phyloP scores from a whole-genome alignment of 2,888 invertebrate species.

The Temnothorax ravouxi region DNA sequence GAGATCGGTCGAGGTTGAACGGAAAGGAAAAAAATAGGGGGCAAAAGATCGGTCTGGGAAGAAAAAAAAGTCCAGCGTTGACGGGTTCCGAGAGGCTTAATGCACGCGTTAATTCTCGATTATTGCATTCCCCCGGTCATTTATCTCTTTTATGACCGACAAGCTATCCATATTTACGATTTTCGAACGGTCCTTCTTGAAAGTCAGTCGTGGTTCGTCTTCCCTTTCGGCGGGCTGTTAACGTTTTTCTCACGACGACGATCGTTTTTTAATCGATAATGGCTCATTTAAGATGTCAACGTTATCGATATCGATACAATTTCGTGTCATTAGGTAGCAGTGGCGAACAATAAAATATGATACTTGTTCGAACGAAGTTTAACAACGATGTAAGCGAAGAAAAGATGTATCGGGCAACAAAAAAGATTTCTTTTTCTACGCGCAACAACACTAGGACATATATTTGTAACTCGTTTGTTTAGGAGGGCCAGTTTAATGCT shows the following conservation, averaged over 20 bases:
- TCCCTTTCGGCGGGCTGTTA: conserved; percentile 45
- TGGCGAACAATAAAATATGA: conserved; percentile 12
- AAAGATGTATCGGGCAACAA: background rate
- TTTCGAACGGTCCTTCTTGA: conserved; percentile 63
- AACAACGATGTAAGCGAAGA: background rate
- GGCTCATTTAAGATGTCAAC: conserved; percentile 24
- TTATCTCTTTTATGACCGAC: conserved; percentile 73
- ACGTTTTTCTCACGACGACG: conserved; percentile 49
- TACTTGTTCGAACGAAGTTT: background rate
- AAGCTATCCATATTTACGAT: conserved; percentile 71
- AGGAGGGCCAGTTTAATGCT: conserved; percentile 13
- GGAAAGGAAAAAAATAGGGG: conserved; percentile 15
- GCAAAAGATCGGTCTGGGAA: conserved; percentile 12
- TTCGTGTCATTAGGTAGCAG: conserved; percentile 5
- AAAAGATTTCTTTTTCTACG: background rate
- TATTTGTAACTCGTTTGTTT: conserved; percentile 7
- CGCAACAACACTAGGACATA: background rate
- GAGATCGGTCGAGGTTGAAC: background rate
- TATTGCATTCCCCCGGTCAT: conserved; percentile 59
- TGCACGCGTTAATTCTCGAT: conserved; percentile 70
- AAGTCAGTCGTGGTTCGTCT: conserved; percentile 33
- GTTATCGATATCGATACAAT: conserved; percentile 23
- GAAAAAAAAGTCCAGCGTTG: conserved; percentile 28
- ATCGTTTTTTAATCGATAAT: conserved; percentile 33
- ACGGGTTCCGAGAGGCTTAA: conserved; percentile 57